Evolutionary conservation across 1,140 invertebrate species (phyloP), one percentile per base, ranked within the genome.

Genomic region (Akabosia matsudoensis): DNA sequence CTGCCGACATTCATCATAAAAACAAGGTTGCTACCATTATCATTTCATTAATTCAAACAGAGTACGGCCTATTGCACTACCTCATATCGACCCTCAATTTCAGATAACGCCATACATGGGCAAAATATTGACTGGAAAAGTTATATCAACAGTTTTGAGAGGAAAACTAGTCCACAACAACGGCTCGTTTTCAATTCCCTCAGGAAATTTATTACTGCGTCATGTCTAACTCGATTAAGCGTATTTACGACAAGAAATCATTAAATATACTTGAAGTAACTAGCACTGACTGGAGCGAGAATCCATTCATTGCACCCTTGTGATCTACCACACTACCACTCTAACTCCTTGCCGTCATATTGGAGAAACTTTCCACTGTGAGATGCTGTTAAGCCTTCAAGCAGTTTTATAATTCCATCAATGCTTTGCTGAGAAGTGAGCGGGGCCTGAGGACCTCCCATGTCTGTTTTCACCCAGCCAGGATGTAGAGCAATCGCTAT

Each of bases 381-480:
- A 52, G 86, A 80, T 76, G 90, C 88, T 22, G 85, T 86, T 0
- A 95, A 82, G 0, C 84, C 86, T 34, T 85, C 77, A 14, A 96
- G 83, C 0, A 90, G 90, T 14, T 88, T 84, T 4, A 96, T 83
- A 31, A 96, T 91, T 7, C 87, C 85, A 0, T 79, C 79, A 0
- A 90, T 88, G 82, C 91, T 91, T 0, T 88, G 87, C 54, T 90
- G 86, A 14, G 93, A 84, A 73, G 90, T 89, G 14, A 95, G 82
- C 0, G 90, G 90, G 0, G 94, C 95, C 80, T 90, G 91, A 67
- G 85, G 84, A 13, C 93, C 93, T 2, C 94, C 94, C 92, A 97
- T 92, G 75, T 93, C 92, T 0, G 80, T 97, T 82, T 90, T 89
- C 0, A 96, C 92, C 94, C 94, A 97, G 0, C 95, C 95, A 0